Evolutionary conservation across 2,888 invertebrate species (phyloP).

Genomic region (Drosophila multiciliata): DNA sequence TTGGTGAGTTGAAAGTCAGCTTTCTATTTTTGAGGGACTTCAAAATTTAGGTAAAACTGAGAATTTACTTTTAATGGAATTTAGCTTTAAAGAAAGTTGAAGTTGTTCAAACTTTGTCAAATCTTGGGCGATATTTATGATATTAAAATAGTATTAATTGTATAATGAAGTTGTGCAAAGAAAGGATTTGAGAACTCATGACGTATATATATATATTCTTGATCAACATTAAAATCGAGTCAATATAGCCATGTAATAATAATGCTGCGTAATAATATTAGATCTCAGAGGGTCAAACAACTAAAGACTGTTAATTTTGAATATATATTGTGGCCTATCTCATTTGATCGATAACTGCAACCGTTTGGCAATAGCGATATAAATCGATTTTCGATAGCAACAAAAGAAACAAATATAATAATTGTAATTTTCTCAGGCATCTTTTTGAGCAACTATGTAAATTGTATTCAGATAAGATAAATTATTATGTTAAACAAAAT

Average conservation of each 20-base stretch:
- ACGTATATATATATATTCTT: too few relatives aligned
- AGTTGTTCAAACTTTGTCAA: background rate
- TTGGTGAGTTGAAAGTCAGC: slow-evolving; percentile 17
- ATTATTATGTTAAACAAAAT: too few relatives aligned
- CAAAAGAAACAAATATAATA: background rate
- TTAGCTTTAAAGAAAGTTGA: background rate
- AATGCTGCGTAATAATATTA: too few relatives aligned
- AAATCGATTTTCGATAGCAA: background rate
- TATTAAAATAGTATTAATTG: too few relatives aligned
- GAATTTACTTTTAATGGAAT: background rate
- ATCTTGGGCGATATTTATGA: background rate
- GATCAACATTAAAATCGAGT: too few relatives aligned
- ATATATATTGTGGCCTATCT: background rate
- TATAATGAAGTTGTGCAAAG: too few relatives aligned
- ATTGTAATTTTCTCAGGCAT: too few relatives aligned
- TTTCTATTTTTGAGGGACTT: background rate
- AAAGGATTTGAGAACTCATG: too few relatives aligned
- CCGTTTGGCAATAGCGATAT: background rate
- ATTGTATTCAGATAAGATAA: too few relatives aligned
- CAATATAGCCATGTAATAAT: too few relatives aligned
- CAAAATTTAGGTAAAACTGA: rapidly evolving
- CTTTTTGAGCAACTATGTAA: too few relatives aligned
- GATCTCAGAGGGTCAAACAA: rapidly evolving
- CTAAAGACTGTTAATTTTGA: too few relatives aligned
- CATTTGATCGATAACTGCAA: background rate